Evolutionary conservation across 2,888 invertebrate species (phyloP), one percentile per base, ranked within the genome.

Genomic region (Leptinotarsa haldemani): DNA sequence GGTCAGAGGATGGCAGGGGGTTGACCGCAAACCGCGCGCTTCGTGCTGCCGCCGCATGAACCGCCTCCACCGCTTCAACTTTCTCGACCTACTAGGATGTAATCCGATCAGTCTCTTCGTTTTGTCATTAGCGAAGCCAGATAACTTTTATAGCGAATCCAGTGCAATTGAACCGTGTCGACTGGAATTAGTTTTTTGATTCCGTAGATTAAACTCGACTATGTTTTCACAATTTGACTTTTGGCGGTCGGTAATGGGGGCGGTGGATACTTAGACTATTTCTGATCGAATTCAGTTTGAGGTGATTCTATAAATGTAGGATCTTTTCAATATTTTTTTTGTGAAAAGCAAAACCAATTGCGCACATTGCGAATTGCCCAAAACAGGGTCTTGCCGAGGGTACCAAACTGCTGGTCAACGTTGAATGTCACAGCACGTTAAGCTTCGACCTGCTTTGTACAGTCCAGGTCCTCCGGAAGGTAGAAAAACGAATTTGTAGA

Each of bases 41-140:
- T 4, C 13, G 50, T 50, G 47, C 71, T 52, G 67, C 56, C 47
- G 67, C 65, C 74, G 70, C 68, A 47, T 25, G 12, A 18, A 67
- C 74, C 64, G 68, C 79, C 77, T 61, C 79, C 77, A 40, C 40
- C 40, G 70, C 70, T 74, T 70, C 74, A 77, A 78, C 79, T 79
- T 77, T 46, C 71, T 74, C 78, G 71, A 76, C 77, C 78, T 78
- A 71, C 74, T 65, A 65, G 75, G 50, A 69, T 77, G 75, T 76
- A 77, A 77, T 75, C 79, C 71, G 75, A 78, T 76, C 77, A 75
- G 77, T 69, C 75, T 73, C 74, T 79, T 77, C 77, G 74, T 79
- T 77, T 77, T 77, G 78, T 79, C 79, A 76, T 79, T 76, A 78
- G 63, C 72, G 69, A 74, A 76, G 76, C 76, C 71, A 69, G 65